Conservation (phyloP, 2,113 vertebrate genomes). For the Cyanocitta stelleri region DNA sequence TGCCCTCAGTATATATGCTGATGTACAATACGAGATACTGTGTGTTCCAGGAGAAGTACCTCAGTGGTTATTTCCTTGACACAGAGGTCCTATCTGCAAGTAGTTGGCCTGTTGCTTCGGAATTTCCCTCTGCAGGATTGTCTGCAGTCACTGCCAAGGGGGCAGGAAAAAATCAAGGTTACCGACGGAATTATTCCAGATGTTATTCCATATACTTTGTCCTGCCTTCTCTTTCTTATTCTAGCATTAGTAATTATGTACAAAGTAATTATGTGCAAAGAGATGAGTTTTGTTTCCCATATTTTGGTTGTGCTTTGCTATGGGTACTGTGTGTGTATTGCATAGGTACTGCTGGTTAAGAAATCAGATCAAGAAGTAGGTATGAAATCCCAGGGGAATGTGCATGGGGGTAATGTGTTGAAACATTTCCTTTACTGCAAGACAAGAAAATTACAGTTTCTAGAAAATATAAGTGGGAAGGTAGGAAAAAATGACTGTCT, state of each 20-base stretch:
- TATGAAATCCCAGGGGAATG: background rate
- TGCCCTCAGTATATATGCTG: background rate
- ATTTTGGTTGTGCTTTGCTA: background rate
- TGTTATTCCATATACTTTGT: background rate
- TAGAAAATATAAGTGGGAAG: background rate
- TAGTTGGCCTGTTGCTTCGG: background rate
- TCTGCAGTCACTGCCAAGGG: background rate
- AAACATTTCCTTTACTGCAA: background rate
- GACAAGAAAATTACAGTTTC: background rate
- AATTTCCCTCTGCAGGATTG: background rate
- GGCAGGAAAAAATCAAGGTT: background rate
- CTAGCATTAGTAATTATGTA: background rate
- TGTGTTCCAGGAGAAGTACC: background rate
- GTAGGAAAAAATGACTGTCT: background rate
- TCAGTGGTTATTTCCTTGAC: background rate
- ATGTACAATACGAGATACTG: background rate
- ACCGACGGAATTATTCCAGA: background rate
- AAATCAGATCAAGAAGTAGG: background rate
- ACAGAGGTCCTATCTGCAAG: background rate
- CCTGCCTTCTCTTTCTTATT: background rate
- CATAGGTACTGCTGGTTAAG: background rate
- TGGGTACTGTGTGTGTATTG: background rate
- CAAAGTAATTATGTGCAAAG: background rate
- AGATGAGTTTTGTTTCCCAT: background rate
- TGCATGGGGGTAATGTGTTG: background rate